phyloP scores from a whole-genome alignment of 2,888 invertebrate species.

The Nomada goodeniana region DNA sequence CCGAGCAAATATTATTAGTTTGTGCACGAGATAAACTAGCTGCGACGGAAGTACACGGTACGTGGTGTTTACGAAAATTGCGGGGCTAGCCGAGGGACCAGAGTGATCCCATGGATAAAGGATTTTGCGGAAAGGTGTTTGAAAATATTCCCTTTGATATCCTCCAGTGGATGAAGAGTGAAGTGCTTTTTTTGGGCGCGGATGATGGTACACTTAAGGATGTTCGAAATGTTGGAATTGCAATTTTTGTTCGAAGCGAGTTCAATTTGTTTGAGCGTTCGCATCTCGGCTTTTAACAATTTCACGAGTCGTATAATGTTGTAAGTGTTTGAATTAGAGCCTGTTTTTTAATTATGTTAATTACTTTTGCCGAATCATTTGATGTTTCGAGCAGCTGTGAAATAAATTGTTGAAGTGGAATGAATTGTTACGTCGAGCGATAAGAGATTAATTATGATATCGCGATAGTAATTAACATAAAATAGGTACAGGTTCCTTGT shows the following conservation, averaged over 20 bases:
- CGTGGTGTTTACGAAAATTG: background rate
- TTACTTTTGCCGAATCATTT: no score
- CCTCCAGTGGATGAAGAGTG: background rate
- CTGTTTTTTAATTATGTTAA: background rate
- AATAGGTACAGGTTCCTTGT: background rate
- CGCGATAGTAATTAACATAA: slow-evolving; percentile 1
- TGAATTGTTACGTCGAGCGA: background rate
- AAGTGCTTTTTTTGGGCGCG: no score
- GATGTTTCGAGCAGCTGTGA: no score
- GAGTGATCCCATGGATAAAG: background rate
- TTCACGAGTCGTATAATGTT: background rate
- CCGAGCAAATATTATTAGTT: slow-evolving; percentile 38
- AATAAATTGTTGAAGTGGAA: background rate
- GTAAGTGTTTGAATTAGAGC: background rate
- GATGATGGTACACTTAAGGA: no score
- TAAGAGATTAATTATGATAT: background rate
- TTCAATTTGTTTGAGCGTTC: no score
- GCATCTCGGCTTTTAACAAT: background rate
- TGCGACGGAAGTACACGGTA: background rate
- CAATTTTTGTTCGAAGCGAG: no score
- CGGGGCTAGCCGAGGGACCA: background rate
- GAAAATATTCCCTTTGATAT: background rate
- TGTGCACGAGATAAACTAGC: slow-evolving; percentile 2
- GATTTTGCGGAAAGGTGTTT: background rate
- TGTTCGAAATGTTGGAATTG: no score